Percentiles rank a stretch among this genome's conserved stretches.
Evolutionary conservation across 2,888 invertebrate genomes (phyloP).

Genomic region (Tryphoninae sp.): DNA sequence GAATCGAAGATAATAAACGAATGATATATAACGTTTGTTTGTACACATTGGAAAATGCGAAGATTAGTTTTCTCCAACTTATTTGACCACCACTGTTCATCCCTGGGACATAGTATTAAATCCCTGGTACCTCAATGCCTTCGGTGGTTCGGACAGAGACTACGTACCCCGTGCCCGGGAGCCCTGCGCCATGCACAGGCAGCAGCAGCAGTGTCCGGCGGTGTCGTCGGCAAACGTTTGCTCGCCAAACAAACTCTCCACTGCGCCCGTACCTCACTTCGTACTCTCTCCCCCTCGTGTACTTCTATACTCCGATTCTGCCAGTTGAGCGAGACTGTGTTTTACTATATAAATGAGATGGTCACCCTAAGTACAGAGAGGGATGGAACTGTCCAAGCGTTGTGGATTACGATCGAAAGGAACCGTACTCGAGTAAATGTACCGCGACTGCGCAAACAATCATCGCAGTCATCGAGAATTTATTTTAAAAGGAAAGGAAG

Average conservation of each 20-base stretch:
- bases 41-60: conserved; percentile 8
- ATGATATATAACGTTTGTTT: not conserved
- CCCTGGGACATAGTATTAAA: conserved; percentile 79
- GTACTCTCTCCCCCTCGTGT: conserved; percentile 54
- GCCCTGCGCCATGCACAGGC: conserved; percentile 72
- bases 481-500: no score
- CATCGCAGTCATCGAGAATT: not conserved
- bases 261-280: conserved; percentile 65
- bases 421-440: not conserved
- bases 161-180: conserved; percentile 70
- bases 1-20: no score
- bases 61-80: conserved; percentile 77
- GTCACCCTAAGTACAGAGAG: conserved; percentile 74
- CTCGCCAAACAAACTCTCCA: conserved; percentile 81
- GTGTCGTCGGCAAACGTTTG: conserved; percentile 81
- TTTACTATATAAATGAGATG: conserved; percentile 78
- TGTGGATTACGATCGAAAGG: conserved; percentile 25
- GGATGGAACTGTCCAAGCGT: conserved; percentile 71
- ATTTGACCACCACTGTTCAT: conserved; percentile 81
- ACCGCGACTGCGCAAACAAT: not conserved
- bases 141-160: conserved; percentile 77
- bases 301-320: conserved; percentile 65
- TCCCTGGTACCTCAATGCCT: conserved; percentile 69
- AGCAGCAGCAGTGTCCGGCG: conserved; percentile 80
- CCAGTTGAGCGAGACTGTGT: conserved; percentile 72